Evolutionary conservation across 1,140 invertebrate species (phyloP).

Genomic region (Coelopa frigida): DNA sequence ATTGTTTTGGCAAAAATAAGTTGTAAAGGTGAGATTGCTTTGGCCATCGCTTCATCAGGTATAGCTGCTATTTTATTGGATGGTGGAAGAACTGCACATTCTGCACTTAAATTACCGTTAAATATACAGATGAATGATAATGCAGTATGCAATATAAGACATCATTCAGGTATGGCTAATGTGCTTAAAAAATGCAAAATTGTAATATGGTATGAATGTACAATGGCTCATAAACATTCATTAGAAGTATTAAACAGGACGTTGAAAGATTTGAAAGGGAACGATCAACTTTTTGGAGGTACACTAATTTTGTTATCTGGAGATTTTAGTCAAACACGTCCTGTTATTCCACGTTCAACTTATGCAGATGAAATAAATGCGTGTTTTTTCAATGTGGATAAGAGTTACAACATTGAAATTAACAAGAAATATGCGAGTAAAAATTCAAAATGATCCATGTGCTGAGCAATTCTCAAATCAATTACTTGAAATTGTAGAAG

Average conservation of each 20-base stretch:
- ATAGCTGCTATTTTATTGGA: constrained; percentile 50
- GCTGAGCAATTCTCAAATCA: constrained; percentile 12
- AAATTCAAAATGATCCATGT: constrained; percentile 12
- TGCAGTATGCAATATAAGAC: constrained; percentile 25
- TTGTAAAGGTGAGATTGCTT: constrained; percentile 26
- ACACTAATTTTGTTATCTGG: constrained; percentile 37
- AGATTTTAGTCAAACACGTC: constrained; percentile 50
- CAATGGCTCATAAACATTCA: constrained; percentile 13
- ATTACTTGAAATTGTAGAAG: constrained; percentile 12
- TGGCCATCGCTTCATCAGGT: constrained; percentile 49
- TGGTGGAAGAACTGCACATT: constrained; percentile 49
- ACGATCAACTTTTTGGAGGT: constrained; percentile 24
- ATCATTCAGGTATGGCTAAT: constrained; percentile 27
- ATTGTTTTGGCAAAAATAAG: constrained; percentile 33
- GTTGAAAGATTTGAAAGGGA: constrained; percentile 35
- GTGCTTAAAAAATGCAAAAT: constrained; percentile 24
- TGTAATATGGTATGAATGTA: constrained; percentile 26
- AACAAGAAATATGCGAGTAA: constrained; percentile 20
- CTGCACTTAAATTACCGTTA: constrained; percentile 32
- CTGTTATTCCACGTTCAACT: constrained; percentile 44
- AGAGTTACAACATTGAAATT: constrained; percentile 38
- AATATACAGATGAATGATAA: constrained; percentile 8
- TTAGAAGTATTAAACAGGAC: constrained; percentile 43
- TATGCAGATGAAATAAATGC: constrained; percentile 41
- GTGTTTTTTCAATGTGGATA: constrained; percentile 31